Percentiles rank a stretch among this genome's conserved stretches.
phyloP scores from a whole-genome alignment of 2,797 vertebrate genomes.

The Oophaga sylvatica region DNA sequence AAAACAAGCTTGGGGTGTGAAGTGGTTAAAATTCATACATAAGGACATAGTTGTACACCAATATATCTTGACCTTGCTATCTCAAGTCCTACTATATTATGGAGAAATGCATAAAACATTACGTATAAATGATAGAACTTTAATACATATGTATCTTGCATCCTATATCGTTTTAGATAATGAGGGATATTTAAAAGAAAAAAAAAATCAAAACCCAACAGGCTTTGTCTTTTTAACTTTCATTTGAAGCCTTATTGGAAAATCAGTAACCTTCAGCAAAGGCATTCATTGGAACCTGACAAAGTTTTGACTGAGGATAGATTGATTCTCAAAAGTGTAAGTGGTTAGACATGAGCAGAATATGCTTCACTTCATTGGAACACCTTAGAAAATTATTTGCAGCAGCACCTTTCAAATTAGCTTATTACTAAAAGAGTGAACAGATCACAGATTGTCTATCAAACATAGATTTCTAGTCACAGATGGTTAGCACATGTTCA shows the following conservation, averaged over 20 bases:
- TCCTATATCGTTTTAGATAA: neutral
- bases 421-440: slow-evolving; percentile 81
- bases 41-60: too few species aligned
- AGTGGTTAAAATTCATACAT: too few species aligned
- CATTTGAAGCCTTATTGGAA: neutral
- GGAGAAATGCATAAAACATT: too few species aligned
- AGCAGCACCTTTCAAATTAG: slow-evolving; percentile 74
- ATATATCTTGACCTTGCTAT: too few species aligned
- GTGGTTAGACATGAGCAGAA: slow-evolving; percentile 76
- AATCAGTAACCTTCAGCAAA: slow-evolving; percentile 71
- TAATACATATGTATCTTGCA: neutral
- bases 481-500: slow-evolving; percentile 73
- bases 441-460: slow-evolving; percentile 78
- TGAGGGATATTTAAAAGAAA: neutral
- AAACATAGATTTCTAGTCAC: slow-evolving; percentile 75
- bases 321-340: slow-evolving; percentile 78
- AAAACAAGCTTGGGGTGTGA: too few species aligned
- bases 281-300: slow-evolving; percentile 72
- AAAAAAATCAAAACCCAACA: slow-evolving; percentile 2
- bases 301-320: slow-evolving; percentile 78
- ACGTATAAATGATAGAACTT: neutral
- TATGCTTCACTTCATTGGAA: slow-evolving; percentile 74
- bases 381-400: slow-evolving; percentile 73
- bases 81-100: too few species aligned
- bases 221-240: slow-evolving; percentile 11